Base-by-base conservation (phyloP, 1,140 invertebrate genomes). In the Arctopsyche grandis region DNA sequence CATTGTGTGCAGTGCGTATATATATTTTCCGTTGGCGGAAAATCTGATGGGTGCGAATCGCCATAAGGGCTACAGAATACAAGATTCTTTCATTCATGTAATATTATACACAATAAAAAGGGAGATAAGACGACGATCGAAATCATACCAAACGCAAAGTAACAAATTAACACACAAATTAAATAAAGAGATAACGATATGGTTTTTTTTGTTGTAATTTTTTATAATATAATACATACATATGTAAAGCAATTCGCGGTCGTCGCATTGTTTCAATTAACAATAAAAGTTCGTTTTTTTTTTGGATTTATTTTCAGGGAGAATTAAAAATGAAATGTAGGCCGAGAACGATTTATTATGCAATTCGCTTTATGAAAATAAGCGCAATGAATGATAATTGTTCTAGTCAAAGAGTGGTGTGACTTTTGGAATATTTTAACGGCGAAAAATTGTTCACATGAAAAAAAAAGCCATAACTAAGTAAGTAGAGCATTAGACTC, bases 1-100 rank as follows among this genome's bases (percentile, higher is more conserved):
- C 71, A 74, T 74, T 74, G 71, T 74, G 21, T 38, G 24, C 48
- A 74, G 43, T 48, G 22, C 9, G 24, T 14, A 22, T 24, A 19
- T 63, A 63, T 66, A 66, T 60, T 66, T 66, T 71, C n/a, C 21
- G 16, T 48, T 48, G 43, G n/a, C 19, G 9, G 19, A n/a, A 19
- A 71, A 46, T 46, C 69, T 38, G 69, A 71, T 71, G 38, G 69
- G 69, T 22, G 69, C 69, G 69, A 71, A 71, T 24, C 16, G 63
- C 63, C 24, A 26, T 24, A 66, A 66, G 63, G 26, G 9, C 63
- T 29, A 66, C 21, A 26, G 63, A 66, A 66, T 66, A 66, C 9
- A 14, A 21, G 21, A 22, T 66, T 24, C 3, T 66, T 26, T 66
- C 21, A 29, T 66, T 66, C 24, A 5, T 22, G 24, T 26, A 66